Base-by-base conservation (phyloP, 1,140 invertebrate genomes). In the Cryptotermes secundus region DNA sequence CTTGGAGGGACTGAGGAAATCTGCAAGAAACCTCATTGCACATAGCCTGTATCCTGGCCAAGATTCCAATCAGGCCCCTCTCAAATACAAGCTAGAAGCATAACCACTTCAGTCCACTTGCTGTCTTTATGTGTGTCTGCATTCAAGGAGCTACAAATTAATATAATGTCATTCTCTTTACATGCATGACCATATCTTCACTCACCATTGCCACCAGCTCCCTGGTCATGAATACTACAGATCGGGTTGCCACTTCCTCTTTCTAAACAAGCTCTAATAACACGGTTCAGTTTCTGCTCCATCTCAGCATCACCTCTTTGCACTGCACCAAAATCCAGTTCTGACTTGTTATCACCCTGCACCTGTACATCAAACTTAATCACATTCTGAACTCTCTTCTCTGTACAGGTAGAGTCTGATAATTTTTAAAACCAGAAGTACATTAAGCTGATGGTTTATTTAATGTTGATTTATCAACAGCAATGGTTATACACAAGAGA, bases 271-370 rank as follows among this genome's bases (percentile, higher is more conserved):
- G 96, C 96, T 86, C 98, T 92, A 1, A 99, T 96, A 12, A 99
- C 93, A 85, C 98, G 91, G 89, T 99, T 99, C 22, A 99, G 88
- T 90, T 99, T 99, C 88, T 99, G 97, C 87, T 99, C 98, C 98
- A 99, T 99, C 92, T 99, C 98, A 2, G 98, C 95, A 92, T 99
- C 98, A 59, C 98, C 97, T 90, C 98, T 92, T 91, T 99, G 98
- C 0, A 99, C 98, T 7, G 98, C 98, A 87, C 96, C 96, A 88
- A 98, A 99, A 90, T 99, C 98, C 10, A 99, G 89, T 85, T 97
- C 95, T 3, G 93, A 92, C 87, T 95, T 95, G 87, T 97, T 96
- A 85, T 97, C 95, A 79, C 95, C 96, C 87, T 96, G 95, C 7
- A 97, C 95, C 90, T 97, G 92, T 2, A 49, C 36, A 49, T 38